Evolutionary conservation across 2,888 invertebrate species (phyloP), one percentile per base, ranked within the genome.

Genomic region (Drosophila peninsularis): DNA sequence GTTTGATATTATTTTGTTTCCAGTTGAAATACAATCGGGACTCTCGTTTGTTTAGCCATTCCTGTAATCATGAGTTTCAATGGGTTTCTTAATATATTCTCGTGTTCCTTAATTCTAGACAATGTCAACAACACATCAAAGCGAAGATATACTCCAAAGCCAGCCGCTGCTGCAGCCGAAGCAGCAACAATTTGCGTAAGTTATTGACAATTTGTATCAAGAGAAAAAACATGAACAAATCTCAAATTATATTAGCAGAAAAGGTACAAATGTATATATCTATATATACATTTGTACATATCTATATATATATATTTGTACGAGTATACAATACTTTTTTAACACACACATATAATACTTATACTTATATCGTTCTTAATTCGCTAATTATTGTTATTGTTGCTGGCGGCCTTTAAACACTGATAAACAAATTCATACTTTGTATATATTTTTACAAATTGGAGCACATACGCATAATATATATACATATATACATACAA

Each of bases 121-220:
- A 73, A 88, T 88, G 87, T 54, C 81, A 62, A 49, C 80, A 52
- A 42, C 73, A 66, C 64, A 61, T 0, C 45, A 32, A 27, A 2
- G 7, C 13, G n/a, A 34, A 27, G 55, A 66, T 62, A 14, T 53
- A 62, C 17, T 41, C 39, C 19, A 44, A n/a, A 45, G 37, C 13
- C 50, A 52, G 34, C 57, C 78, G 7, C 66, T 80, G 21, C 71
- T 76, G 61, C 79, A 78, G 68, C 79, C 73, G 11, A 67, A 81
- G 55, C 85, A 85, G 53, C 85, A 90, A 66, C 77, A 88, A 73
- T 90, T 90, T 80, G 85, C 91, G 90, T 90, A 89, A 91, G 90
- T 89, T 70, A 60, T 60, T 66, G 45, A 44, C 39, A 60, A 52
- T 49, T 41, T 14, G 11, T 52, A 56, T 54, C 36, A 44, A 60